Conservation (phyloP, 2,888 invertebrate genomes). For the Andrena praecox region DNA sequence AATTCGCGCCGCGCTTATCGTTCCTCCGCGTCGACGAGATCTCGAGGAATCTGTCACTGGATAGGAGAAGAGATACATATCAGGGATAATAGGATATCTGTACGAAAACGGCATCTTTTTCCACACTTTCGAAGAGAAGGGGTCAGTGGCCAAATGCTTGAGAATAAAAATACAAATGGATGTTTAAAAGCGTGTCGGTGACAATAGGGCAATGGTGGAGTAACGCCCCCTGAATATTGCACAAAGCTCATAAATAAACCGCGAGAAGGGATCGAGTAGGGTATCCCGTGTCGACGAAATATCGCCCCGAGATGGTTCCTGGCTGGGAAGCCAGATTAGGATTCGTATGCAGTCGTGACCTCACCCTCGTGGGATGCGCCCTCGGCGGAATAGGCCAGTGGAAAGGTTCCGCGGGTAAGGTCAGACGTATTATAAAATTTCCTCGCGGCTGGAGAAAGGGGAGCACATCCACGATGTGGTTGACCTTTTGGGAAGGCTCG, state of each 20-base stretch:
- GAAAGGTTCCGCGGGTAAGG: slow-evolving; percentile 56
- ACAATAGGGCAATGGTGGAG: slow-evolving; percentile 1
- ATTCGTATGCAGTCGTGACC: slow-evolving; percentile 72
- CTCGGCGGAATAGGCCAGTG: slow-evolving; percentile 43
- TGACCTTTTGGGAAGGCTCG: slow-evolving; percentile 59
- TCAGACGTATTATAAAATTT: slow-evolving; percentile 70
- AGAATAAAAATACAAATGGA: slow-evolving; percentile 5
- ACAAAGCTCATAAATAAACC: slow-evolving; percentile 70
- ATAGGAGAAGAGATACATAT: slow-evolving; percentile 13
- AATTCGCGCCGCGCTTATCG: slow-evolving; percentile 51
- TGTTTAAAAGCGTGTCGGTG: neutral
- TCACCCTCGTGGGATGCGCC: slow-evolving; percentile 54
- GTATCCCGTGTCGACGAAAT: slow-evolving; percentile 69
- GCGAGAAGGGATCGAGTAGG: slow-evolving; percentile 35
- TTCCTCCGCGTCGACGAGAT: slow-evolving; percentile 26
- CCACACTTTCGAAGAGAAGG: neutral
- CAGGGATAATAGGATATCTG: slow-evolving; percentile 26
- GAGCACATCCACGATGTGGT: slow-evolving; percentile 25
- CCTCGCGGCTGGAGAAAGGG: slow-evolving; percentile 32
- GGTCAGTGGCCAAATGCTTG: slow-evolving; percentile 5
- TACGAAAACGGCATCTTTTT: neutral
- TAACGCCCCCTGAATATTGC: slow-evolving; percentile 59
- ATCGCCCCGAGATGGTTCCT: slow-evolving; percentile 60
- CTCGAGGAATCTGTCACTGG: neutral
- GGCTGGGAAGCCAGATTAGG: slow-evolving; percentile 65